Evolutionary conservation across 2,888 invertebrate genomes (phyloP).

Genomic region (Meta bourneti): DNA sequence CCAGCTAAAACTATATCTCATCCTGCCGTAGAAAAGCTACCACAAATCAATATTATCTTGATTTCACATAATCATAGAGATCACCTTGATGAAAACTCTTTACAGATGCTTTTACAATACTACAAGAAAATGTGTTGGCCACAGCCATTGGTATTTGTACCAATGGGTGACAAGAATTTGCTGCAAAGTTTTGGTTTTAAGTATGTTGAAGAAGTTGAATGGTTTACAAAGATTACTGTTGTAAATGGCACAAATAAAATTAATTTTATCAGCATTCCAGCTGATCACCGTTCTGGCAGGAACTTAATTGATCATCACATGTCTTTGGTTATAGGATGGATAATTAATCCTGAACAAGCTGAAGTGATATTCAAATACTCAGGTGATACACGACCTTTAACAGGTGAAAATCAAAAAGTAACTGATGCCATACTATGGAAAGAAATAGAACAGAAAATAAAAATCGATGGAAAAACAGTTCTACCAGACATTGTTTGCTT

Average conservation of each 20-base stretch:
- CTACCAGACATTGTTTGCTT: constrained; percentile 62
- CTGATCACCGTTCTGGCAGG: constrained; percentile 66
- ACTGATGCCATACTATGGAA: constrained; percentile 64
- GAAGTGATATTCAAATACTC: constrained; percentile 60
- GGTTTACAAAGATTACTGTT: constrained; percentile 64
- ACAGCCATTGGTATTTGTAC: constrained; percentile 50
- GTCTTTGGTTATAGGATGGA: constrained; percentile 59
- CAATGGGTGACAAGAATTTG: constrained; percentile 60
- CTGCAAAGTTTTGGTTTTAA: constrained; percentile 57
- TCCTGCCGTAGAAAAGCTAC: constrained; percentile 39
- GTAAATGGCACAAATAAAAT: constrained; percentile 3
- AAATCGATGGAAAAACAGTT: not conserved
- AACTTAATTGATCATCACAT: constrained; percentile 50
- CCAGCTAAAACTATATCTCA: constrained; percentile 58
- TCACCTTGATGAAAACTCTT: constrained; percentile 48
- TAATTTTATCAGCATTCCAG: constrained; percentile 57
- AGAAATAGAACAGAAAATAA: constrained; percentile 46
- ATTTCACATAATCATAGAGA: constrained; percentile 68
- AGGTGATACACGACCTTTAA: constrained; percentile 58
- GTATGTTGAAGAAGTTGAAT: constrained; percentile 55
- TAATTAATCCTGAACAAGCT: constrained; percentile 29
- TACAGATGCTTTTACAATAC: constrained; percentile 31
- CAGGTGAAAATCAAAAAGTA: constrained; percentile 56
- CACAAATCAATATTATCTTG: constrained; percentile 44
- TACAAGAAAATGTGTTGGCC: constrained; percentile 28